A percentile compares a stretch with the other conserved stretches of the same genome.
phyloP scores from a whole-genome alignment of 92 coral and sea anemone genomes.

The Diadumene lineata region DNA sequence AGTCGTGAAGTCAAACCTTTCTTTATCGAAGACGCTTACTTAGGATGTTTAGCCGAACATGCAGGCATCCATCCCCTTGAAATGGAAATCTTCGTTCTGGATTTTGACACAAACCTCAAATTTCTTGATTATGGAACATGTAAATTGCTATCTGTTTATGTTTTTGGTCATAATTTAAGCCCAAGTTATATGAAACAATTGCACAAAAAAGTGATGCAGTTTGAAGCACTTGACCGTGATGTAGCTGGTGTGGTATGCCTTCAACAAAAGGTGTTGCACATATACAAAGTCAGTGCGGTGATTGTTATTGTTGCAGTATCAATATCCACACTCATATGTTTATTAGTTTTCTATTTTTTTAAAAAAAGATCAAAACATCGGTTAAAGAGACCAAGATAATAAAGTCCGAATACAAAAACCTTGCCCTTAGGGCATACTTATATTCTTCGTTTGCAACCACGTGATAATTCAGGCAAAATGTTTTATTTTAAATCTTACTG shows the following conservation, averaged over 20 bases:
- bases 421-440: too few relatives aligned
- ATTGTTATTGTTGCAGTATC: background rate
- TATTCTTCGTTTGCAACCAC: too few relatives aligned
- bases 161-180: background rate
- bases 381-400: too few relatives aligned
- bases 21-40: background rate
- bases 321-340: background rate
- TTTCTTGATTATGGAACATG: background rate
- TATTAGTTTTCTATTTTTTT: too few relatives aligned
- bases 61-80: background rate
- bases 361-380: background rate
- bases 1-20: background rate
- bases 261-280: background rate
- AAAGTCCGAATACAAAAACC: too few relatives aligned
- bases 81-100: background rate
- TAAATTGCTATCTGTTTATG: background rate
- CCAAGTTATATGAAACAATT: background rate
- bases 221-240: background rate
- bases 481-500: too few relatives aligned
- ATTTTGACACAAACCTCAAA: background rate
- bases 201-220: background rate
- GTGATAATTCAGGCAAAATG: too few relatives aligned
- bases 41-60: background rate
- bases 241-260: background rate
- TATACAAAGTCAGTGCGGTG: background rate